A percentile compares a stretch with the other conserved stretches of the same genome.
Conservation (phyloP, 37 sponge, comb jelly and placozoan genomes). For the Bolinopsis microptera region DNA sequence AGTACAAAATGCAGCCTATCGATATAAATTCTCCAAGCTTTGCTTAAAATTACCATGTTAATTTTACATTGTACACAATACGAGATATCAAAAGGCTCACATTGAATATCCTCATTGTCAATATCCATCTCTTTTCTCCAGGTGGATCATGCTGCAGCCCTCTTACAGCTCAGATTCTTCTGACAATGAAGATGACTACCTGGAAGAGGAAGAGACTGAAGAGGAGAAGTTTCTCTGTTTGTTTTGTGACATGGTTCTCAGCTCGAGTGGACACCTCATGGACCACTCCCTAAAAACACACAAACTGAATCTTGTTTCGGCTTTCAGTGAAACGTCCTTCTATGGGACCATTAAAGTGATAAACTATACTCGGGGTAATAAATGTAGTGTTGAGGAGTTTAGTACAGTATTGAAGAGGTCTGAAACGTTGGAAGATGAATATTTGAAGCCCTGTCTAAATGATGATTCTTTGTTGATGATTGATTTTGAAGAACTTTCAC, state of each 20-base stretch:
- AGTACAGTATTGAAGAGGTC: not conserved
- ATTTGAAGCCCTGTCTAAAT: not conserved
- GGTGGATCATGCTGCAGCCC: not conserved
- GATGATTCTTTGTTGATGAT: slow-evolving; percentile 61
- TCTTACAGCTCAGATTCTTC: slow-evolving; percentile 24
- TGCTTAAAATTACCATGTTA: too few species aligned
- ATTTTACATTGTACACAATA: too few species aligned
- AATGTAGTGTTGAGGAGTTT: not conserved
- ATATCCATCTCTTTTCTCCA: too few species aligned
- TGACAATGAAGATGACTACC: not conserved
- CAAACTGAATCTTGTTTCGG: not conserved
- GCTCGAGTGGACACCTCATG: not conserved
- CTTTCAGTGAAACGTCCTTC: slow-evolving; percentile 1
- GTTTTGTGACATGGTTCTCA: not conserved
- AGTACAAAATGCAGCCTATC: too few species aligned
- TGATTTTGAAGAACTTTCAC: slow-evolving; percentile 38
- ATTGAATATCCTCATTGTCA: too few species aligned
- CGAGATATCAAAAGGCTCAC: too few species aligned
- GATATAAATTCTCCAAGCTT: too few species aligned
- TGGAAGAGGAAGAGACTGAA: slow-evolving; percentile 9
- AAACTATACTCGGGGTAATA: not conserved
- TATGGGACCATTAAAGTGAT: slow-evolving; percentile 1
- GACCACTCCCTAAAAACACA: not conserved
- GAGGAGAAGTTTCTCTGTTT: slow-evolving; percentile 11
- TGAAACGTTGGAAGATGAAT: not conserved